A percentile compares a stretch with the other conserved stretches of the same genome.
Evolutionary conservation across 2,113 vertebrate species (phyloP).

Genomic region (Blennius ocellaris): DNA sequence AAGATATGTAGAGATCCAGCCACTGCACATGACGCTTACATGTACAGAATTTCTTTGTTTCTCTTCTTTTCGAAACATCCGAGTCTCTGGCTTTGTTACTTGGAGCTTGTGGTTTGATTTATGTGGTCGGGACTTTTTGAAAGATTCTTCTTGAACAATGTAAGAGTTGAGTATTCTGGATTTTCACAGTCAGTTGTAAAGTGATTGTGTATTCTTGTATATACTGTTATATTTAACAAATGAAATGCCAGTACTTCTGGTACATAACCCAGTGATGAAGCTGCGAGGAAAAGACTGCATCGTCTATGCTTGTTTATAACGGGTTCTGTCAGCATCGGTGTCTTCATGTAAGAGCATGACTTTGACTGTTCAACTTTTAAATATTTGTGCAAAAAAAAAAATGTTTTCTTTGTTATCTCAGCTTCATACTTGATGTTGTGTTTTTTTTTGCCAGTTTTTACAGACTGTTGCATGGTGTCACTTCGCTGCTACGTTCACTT

Average conservation of each 20-base stretch:
- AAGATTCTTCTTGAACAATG: conserved; percentile 30
- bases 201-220: conserved; percentile 58
- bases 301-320: conserved; percentile 16
- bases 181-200: conserved; percentile 52
- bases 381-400: conserved; percentile 27
- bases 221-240: conserved; percentile 40
- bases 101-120: conserved; percentile 44
- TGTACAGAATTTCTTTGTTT: conserved; percentile 19
- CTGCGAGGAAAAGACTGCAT: conserved; percentile 19
- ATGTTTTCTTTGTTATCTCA: conserved; percentile 38
- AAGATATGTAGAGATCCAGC: conserved; percentile 30
- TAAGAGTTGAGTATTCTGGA: conserved; percentile 50
- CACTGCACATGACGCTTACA: conserved; percentile 29
- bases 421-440: conserved; percentile 41
- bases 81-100: conserved; percentile 19
- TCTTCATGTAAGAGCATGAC: conserved; percentile 49
- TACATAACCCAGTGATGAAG: conserved; percentile 28
- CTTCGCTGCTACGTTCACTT: conserved; percentile 31
- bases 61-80: conserved; percentile 29
- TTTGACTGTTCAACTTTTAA: conserved; percentile 28
- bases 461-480: conserved; percentile 21
- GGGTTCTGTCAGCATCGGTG: neutral
- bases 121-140: conserved; percentile 35
- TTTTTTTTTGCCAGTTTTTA: conserved; percentile 33
- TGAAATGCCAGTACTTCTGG: conserved; percentile 28